These are phyloP conservation scores for Odontomyia ornata DNA, from an alignment of 2,888 invertebrate species.

Conservation along the genomic window DNA sequence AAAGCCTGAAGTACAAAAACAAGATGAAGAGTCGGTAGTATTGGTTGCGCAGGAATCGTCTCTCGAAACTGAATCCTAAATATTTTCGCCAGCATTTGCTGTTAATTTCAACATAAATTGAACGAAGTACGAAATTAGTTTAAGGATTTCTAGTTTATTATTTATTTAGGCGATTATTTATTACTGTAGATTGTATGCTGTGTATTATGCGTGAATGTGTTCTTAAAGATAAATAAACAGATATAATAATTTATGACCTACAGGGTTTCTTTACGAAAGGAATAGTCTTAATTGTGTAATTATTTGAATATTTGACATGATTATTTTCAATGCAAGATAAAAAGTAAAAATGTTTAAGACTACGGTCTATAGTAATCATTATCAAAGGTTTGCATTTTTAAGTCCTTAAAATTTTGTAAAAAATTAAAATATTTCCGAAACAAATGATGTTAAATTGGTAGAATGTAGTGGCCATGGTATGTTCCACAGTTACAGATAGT, in stretches of 20 bases:
- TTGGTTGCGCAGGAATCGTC: conserved; percentile 26
- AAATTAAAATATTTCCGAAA: too few species aligned
- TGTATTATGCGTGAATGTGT: conserved; percentile 26
- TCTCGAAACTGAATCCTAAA: conserved; percentile 28
- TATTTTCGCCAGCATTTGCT: not conserved
- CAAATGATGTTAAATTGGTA: too few species aligned
- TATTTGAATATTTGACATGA: too few species aligned
- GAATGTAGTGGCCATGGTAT: too few species aligned
- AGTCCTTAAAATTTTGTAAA: too few species aligned
- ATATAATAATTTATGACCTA: not conserved
- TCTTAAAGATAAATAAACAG: not conserved
- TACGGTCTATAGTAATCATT: too few species aligned
- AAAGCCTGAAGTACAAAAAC: not conserved
- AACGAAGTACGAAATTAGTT: not conserved
- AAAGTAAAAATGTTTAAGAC: too few species aligned
- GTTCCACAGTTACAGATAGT: too few species aligned
- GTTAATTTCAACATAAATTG: not conserved
- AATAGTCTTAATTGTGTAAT: too few species aligned
- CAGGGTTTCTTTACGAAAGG: too few species aligned
- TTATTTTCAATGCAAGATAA: too few species aligned
- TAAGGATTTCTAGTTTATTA: not conserved
- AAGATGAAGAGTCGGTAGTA: not conserved
- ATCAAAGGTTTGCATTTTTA: too few species aligned
- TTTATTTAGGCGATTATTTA: not conserved
- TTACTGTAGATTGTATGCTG: not conserved